Evolutionary conservation across 2,888 invertebrate genomes (phyloP).

Genomic region (Argyresthia goedartella): DNA sequence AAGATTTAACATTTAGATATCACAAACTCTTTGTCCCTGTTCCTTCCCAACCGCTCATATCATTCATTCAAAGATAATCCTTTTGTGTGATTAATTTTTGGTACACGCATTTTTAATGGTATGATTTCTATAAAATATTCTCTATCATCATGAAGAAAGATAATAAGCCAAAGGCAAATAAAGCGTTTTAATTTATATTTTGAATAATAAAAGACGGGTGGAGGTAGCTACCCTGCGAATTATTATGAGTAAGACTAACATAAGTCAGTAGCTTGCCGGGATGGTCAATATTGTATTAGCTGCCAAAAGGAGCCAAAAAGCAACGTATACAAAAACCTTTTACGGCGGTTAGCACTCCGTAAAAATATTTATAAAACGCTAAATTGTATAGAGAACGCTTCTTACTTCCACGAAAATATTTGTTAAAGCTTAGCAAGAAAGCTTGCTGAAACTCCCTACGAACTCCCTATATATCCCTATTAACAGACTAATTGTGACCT

Average conservation of each 20-base stretch:
- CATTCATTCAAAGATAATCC: constrained; percentile 1
- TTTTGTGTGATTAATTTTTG: not conserved
- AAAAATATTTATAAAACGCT: constrained; percentile 65
- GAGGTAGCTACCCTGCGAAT: constrained; percentile 35
- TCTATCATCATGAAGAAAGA: too few relatives aligned
- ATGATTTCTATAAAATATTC: too few relatives aligned
- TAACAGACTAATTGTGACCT: too few relatives aligned
- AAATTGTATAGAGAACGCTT: constrained; percentile 35
- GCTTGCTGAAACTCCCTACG: too few relatives aligned
- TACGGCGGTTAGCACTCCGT: constrained; percentile 58
- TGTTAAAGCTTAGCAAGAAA: too few relatives aligned
- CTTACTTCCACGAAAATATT: constrained; percentile 7
- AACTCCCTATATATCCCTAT: too few relatives aligned
- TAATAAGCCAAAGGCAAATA: constrained; percentile 30
- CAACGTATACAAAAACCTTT: constrained; percentile 72
- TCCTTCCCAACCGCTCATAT: constrained; percentile 17
- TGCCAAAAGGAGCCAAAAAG: constrained; percentile 69
- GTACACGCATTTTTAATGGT: too few relatives aligned
- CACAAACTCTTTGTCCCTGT: constrained; percentile 49
- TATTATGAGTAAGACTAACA: constrained; percentile 69
- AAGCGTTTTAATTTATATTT: constrained; percentile 63
- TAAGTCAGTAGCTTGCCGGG: constrained; percentile 67
- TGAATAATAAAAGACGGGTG: constrained; percentile 64
- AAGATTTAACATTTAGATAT: constrained; percentile 69
- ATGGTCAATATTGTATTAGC: constrained; percentile 71